Conservation (phyloP, 2,113 vertebrate species). For the Ursus arctos region DNA sequence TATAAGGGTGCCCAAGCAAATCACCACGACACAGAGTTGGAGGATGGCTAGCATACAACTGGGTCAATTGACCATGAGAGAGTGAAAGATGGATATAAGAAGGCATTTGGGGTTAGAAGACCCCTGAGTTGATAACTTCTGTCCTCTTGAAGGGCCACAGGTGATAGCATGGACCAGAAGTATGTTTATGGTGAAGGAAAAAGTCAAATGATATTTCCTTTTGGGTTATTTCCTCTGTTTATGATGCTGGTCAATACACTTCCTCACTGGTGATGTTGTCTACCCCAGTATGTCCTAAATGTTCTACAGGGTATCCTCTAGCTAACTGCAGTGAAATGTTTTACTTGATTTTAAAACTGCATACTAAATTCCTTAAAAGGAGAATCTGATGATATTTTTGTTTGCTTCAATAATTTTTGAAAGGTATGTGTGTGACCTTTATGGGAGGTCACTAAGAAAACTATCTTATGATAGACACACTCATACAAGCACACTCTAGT, state of each 20-base stretch:
- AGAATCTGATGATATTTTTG: neutral
- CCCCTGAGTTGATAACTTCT: neutral
- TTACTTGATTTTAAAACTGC: neutral
- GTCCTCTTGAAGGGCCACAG: neutral
- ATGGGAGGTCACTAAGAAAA: neutral
- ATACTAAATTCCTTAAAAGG: constrained; percentile 28
- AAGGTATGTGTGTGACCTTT: neutral
- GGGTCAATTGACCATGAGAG: neutral
- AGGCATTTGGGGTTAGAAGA: neutral
- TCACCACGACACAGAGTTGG: neutral
- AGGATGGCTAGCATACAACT: neutral
- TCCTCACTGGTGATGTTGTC: neutral
- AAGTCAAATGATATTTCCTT: neutral
- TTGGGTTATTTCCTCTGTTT: neutral
- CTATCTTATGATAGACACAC: neutral
- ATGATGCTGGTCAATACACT: neutral
- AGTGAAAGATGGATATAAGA: neutral
- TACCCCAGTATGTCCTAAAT: neutral
- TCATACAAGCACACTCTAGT: neutral
- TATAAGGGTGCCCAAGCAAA: neutral
- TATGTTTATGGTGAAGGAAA: neutral
- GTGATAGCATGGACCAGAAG: neutral
- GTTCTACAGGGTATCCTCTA: neutral
- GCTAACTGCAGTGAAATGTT: neutral
- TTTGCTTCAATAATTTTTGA: constrained; percentile 19